Conservation (phyloP, 2,888 invertebrate genomes). For the Ectemnius lituratus region DNA sequence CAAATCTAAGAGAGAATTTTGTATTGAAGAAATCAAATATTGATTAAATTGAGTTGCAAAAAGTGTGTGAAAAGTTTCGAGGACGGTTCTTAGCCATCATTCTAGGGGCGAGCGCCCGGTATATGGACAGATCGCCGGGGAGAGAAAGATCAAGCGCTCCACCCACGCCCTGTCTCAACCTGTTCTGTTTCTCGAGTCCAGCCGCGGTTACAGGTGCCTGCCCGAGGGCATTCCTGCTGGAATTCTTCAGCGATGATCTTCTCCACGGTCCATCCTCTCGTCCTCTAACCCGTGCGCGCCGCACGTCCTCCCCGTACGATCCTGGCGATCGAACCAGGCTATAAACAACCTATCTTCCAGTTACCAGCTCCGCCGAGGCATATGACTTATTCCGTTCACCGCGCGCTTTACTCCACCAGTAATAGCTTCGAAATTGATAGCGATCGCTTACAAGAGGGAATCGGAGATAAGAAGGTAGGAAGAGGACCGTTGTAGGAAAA, state of each 20-base stretch:
- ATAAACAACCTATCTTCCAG: neutral
- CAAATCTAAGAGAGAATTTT: neutral
- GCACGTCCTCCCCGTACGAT: conserved; percentile 16
- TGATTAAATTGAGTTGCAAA: neutral
- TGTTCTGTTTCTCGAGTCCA: conserved; percentile 71
- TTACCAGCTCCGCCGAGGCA: neutral
- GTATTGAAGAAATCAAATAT: neutral
- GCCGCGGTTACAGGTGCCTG: conserved; percentile 76
- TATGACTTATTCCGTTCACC: neutral
- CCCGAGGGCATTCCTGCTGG: conserved; percentile 73
- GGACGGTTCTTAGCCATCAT: conserved; percentile 44
- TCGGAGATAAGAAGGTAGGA: too few species aligned
- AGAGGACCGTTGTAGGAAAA: too few species aligned
- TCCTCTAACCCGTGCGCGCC: conserved; percentile 43
- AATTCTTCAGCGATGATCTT: conserved; percentile 70
- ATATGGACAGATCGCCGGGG: conserved; percentile 60
- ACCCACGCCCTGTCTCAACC: conserved; percentile 77
- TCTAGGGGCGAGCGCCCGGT: conserved; percentile 42
- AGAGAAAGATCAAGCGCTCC: conserved; percentile 74
- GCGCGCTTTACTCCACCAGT: too few species aligned
- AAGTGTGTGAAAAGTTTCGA: conserved; percentile 8
- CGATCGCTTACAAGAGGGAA: too few species aligned
- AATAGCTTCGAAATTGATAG: too few species aligned
- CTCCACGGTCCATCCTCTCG: conserved; percentile 52
- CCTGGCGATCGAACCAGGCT: conserved; percentile 22